A percentile compares a stretch with the other conserved stretches of the same genome.
Evolutionary conservation across 2,797 vertebrate genomes (phyloP).

Genomic region (Artibeus lituratus): DNA sequence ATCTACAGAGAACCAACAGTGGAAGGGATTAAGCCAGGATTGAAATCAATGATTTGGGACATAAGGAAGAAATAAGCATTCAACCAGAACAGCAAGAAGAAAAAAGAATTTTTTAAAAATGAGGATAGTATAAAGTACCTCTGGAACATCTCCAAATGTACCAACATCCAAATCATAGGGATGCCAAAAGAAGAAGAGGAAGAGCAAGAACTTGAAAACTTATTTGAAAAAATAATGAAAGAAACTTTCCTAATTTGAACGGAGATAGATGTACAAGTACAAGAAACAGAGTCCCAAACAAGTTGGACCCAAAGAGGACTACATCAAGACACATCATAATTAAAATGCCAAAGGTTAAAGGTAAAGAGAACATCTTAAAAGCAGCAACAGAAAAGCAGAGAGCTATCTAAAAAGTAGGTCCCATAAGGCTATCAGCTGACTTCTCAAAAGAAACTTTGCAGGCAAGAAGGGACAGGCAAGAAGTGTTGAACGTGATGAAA

Average conservation of each 20-base stretch:
- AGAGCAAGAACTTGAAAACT: background rate
- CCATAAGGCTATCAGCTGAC: background rate
- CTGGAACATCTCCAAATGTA: background rate
- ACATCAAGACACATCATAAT: background rate
- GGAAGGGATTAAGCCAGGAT: background rate
- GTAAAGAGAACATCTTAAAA: background rate
- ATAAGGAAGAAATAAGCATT: background rate
- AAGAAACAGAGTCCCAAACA: background rate
- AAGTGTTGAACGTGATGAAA: background rate
- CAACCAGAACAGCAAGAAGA: background rate
- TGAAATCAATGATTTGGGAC: background rate
- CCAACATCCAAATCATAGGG: background rate
- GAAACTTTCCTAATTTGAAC: background rate
- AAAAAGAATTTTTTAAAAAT: background rate
- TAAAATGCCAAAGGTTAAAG: background rate
- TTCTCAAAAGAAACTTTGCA: background rate
- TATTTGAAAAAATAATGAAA: background rate
- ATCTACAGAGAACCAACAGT: background rate
- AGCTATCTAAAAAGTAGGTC: background rate
- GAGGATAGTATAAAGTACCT: background rate
- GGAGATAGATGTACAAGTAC: background rate
- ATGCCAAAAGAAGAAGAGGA: background rate
- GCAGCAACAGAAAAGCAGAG: background rate
- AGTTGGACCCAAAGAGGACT: background rate
- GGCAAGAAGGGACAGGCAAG: background rate